Base-by-base conservation (phyloP, 2,797 vertebrate species). In the Pteropus rufus region DNA sequence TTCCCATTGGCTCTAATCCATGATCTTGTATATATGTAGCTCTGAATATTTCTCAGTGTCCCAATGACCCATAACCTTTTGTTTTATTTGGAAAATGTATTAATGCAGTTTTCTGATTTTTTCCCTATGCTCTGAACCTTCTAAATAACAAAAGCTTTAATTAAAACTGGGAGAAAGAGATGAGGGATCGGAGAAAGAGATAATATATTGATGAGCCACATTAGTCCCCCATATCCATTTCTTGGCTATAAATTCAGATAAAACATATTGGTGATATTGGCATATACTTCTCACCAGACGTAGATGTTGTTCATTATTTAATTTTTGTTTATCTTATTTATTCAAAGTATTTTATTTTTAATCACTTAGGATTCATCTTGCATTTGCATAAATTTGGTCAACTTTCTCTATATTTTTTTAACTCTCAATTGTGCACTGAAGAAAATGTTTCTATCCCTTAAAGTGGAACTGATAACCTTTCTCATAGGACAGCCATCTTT, bases 321-420 rank as follows among this genome's bases (percentile, higher is more conserved):
- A 36, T 69, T 41, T 75, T 14, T 80, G 29, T 73, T 60, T 73
- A 76, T 93, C 36, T 82, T 49, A 69, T 14, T 36, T 54, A 85
- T 91, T 83, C 72, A 72, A 56, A 80, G 8, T 89, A 69, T 95
- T 80, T 76, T 64, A 72, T 41, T 94, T 92, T 94, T 79, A 60
- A 79, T 7, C 5, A 54, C 54, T 44, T 77, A 79, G 31, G 49
- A 80, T 62, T 87, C 58, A 9, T 91, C 64, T 91, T 29, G 8
- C 29, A 91, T 75, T 64, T 80, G 44, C 19, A 52, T 76, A 62
- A 31, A 79, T 79, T 31, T 86, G 49, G 11, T 44, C 56, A 21
- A 65, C 16, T 62, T 90, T 82, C 41, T 56, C 44, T 34, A 16
- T 24, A 81, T 34, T 72, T 34, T 34, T 88, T 75, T 44, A 85